Evolutionary conservation across 1,140 invertebrate species (phyloP).

Genomic region (Leguminivora glycinivorella): DNA sequence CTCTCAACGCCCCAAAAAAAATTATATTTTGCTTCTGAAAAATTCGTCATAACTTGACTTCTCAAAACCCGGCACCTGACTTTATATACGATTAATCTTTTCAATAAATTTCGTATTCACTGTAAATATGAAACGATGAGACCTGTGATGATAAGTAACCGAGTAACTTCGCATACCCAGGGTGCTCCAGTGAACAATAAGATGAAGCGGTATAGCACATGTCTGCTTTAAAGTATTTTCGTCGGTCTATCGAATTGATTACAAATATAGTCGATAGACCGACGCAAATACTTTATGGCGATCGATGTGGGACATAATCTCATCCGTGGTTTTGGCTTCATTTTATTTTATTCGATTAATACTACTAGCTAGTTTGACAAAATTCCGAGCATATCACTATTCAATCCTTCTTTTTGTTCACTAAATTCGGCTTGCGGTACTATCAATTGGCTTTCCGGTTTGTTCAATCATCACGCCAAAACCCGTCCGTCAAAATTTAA

Average conservation of each 20-base stretch:
- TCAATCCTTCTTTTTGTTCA: constrained; percentile 71
- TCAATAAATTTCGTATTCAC: background rate
- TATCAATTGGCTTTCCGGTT: constrained; percentile 72
- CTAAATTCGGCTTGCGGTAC: constrained; percentile 78
- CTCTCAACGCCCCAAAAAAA: no score
- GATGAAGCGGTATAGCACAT: background rate
- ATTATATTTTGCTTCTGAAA: no score
- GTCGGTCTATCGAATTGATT: constrained; percentile 33
- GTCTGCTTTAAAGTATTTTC: constrained; percentile 25
- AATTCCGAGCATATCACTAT: constrained; percentile 72
- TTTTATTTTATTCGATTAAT: constrained; percentile 72
- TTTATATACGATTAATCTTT: no score
- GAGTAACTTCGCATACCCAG: background rate
- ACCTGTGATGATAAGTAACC: background rate
- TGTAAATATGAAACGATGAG: background rate
- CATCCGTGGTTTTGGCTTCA: constrained; percentile 79
- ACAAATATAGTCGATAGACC: background rate
- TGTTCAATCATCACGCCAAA: constrained; percentile 47
- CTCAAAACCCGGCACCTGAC: no score
- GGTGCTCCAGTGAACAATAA: background rate
- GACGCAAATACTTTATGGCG: background rate
- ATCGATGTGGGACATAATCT: constrained; percentile 49
- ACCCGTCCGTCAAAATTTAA: constrained; percentile 72
- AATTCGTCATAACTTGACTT: no score
- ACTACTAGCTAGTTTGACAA: constrained; percentile 72